Conservation (phyloP, 1,140 invertebrate species). For the Drosophila orosa region DNA sequence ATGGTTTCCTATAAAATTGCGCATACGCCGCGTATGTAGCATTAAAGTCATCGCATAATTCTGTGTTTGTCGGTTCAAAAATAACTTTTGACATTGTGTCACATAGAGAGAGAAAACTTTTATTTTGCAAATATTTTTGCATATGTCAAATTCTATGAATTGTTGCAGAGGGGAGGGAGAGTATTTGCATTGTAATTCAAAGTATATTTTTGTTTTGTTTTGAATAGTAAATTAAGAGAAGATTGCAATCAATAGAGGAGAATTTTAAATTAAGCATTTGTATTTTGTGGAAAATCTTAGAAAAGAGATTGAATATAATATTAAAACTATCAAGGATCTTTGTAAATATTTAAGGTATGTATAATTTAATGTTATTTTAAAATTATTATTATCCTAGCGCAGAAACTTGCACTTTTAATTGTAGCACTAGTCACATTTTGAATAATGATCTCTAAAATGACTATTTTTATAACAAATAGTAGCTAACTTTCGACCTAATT, state of each 20-base stretch:
- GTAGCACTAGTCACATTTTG: no score
- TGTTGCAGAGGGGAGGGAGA: background rate
- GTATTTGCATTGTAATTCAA: background rate
- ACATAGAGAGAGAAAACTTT: background rate
- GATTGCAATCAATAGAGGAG: background rate
- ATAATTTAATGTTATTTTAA: background rate
- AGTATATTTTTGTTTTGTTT: conserved; percentile 7
- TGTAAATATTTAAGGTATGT: no score
- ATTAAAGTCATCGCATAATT: conserved; percentile 29
- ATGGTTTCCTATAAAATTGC: conserved; percentile 9
- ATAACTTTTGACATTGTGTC: conserved; percentile 18
- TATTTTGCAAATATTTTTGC: conserved; percentile 20
- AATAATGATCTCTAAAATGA: no score
- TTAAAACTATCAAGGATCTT: no score
- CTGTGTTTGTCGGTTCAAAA: conserved; percentile 1
- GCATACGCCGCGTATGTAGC: conserved; percentile 30
- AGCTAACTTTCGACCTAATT: no score
- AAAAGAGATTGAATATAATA: no score
- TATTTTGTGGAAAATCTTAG: background rate
- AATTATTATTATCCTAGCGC: no score
- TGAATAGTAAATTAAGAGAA: background rate
- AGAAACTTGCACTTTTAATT: no score
- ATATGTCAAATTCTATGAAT: conserved; percentile 8
- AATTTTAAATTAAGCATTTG: background rate
- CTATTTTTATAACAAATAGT: background rate